These are phyloP conservation scores for Sinotaia quadrata DNA, from an alignment of 2,888 invertebrate genomes.

Conservation along the genomic window DNA sequence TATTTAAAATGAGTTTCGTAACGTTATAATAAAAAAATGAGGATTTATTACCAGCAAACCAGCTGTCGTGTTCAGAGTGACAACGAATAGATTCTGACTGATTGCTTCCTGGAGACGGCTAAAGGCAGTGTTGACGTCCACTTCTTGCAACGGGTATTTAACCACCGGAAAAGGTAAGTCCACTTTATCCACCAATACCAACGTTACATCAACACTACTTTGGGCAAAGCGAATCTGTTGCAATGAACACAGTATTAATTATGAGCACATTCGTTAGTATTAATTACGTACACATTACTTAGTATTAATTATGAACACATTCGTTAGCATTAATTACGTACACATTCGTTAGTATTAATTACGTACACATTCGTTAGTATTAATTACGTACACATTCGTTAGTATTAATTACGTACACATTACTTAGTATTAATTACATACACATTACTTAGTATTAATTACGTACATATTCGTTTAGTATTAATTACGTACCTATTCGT, in stretches of 20 bases:
- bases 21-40: too few relatives aligned
- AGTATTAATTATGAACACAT: neutral
- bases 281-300: neutral
- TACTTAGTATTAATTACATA: too few relatives aligned
- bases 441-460: too few relatives aligned
- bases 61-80: neutral
- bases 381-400: neutral
- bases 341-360: neutral
- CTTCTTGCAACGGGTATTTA: neutral
- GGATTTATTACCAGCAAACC: too few relatives aligned
- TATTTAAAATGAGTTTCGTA: too few relatives aligned
- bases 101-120: slow-evolving; percentile 7
- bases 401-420: too few relatives aligned
- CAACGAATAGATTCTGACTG: neutral
- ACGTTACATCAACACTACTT: neutral
- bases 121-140: neutral
- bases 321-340: neutral
- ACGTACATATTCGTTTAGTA: too few relatives aligned
- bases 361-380: neutral
- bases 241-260: neutral
- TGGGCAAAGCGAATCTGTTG: neutral
- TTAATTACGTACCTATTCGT: too few relatives aligned
- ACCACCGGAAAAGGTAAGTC: neutral
- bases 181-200: neutral
- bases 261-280: neutral